Conservation (phyloP, 2,113 vertebrate genomes). For the Pseudopipra pipra region DNA sequence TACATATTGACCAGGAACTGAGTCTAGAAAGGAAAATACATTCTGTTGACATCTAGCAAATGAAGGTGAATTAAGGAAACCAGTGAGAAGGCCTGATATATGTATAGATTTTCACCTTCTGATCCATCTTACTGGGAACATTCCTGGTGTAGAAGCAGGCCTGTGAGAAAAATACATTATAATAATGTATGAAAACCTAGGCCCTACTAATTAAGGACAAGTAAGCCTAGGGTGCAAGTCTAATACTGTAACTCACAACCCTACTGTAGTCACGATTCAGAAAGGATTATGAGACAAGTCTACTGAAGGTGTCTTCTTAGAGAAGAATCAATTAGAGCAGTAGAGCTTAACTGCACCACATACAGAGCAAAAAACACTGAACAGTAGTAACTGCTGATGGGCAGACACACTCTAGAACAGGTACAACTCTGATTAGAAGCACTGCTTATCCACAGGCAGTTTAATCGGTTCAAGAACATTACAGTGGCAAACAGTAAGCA, state of each 20-base stretch:
- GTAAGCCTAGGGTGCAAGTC: neutral
- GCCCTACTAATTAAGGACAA: neutral
- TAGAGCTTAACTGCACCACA: neutral
- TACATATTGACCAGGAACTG: neutral
- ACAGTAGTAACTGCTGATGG: neutral
- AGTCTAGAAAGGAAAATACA: neutral
- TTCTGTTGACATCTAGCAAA: neutral
- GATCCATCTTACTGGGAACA: neutral
- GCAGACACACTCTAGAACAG: accelerated
- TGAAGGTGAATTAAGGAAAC: neutral
- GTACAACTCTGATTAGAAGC: neutral
- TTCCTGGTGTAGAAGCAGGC: neutral
- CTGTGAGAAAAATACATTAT: neutral
- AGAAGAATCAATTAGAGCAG: neutral
- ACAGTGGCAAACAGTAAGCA: neutral
- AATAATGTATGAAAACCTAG: neutral
- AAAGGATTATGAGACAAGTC: neutral
- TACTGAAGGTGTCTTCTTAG: neutral
- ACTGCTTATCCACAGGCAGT: neutral
- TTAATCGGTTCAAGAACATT: neutral
- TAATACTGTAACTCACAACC: neutral
- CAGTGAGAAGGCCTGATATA: neutral
- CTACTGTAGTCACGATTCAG: neutral
- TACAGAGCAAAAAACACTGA: neutral
- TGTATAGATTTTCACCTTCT: neutral